phyloP scores from a whole-genome alignment of 2,888 invertebrate species.

The Laothoe populi region DNA sequence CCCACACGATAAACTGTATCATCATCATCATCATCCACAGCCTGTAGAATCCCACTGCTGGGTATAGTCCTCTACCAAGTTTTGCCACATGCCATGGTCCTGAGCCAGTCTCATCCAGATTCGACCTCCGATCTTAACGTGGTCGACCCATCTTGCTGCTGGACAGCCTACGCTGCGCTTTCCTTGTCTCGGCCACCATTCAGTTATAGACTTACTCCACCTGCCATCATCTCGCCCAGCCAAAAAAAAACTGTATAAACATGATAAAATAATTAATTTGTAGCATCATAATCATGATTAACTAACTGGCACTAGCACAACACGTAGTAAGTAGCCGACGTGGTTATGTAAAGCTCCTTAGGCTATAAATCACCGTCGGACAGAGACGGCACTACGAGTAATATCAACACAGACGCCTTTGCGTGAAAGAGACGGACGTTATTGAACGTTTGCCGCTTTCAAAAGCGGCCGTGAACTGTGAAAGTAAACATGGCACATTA shows the following conservation, averaged over 20 bases:
- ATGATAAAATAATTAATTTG: conserved; percentile 73
- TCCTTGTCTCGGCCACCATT: no score
- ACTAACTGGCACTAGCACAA: conserved; percentile 60
- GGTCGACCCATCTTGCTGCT: no score
- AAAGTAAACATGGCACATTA: conserved; percentile 69
- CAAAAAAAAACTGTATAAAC: conserved; percentile 52
- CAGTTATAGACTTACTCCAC: no score
- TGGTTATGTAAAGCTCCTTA: conserved; percentile 66
- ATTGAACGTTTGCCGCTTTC: conserved; percentile 42
- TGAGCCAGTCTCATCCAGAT: no score
- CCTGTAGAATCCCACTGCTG: no score
- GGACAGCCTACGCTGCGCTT: no score
- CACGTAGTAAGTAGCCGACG: conserved; percentile 67
- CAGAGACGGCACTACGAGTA: conserved; percentile 48
- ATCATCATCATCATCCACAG: no score
- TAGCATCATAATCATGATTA: conserved; percentile 72
- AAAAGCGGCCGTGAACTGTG: conserved; percentile 70
- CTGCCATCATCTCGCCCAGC: not conserved
- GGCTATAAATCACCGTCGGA: conserved; percentile 70
- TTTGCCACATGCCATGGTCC: no score
- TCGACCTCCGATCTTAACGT: no score
- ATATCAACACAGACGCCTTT: conserved; percentile 30
- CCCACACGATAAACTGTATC: not conserved
- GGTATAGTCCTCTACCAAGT: no score
- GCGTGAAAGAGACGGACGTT: conserved; percentile 46